Percentiles rank a stretch among this genome's conserved stretches.
phyloP scores from a whole-genome alignment of 1,140 invertebrate species.

The Pomacea maculata region DNA sequence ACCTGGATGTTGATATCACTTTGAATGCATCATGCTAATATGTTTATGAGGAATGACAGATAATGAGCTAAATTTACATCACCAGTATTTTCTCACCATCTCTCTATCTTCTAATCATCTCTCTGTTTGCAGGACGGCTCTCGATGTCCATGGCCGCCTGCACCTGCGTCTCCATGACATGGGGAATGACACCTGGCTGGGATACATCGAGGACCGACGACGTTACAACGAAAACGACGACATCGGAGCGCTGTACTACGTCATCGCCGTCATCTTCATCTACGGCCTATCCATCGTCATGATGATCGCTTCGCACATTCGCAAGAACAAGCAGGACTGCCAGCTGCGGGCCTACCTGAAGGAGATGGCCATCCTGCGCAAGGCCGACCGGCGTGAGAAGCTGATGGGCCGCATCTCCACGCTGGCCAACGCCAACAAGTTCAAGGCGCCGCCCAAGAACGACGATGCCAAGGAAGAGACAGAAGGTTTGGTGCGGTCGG shows the following conservation, averaged over 20 bases:
- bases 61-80: too few relatives aligned
- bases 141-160: conserved; percentile 46
- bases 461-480: conserved; percentile 7
- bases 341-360: conserved; percentile 59
- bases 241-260: conserved; percentile 62
- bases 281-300: conserved; percentile 64
- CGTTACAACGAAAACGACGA: conserved; percentile 46
- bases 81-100: too few relatives aligned
- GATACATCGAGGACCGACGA: conserved; percentile 43
- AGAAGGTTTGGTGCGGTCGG: conserved; percentile 18
- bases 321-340: conserved; percentile 62
- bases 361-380: conserved; percentile 58
- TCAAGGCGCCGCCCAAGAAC: conserved; percentile 24
- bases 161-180: conserved; percentile 42
- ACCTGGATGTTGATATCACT: too few relatives aligned
- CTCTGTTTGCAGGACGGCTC: conserved; percentile 35
- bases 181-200: conserved; percentile 45
- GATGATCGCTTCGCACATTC: conserved; percentile 64
- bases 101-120: not conserved
- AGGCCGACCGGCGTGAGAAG: conserved; percentile 56
- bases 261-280: conserved; percentile 62
- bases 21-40: too few relatives aligned
- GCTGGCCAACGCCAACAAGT: conserved; percentile 32
- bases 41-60: too few relatives aligned
- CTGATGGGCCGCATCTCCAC: conserved; percentile 46